Base-by-base conservation (phyloP, 2,888 invertebrate species). In the Agrilus mali region DNA sequence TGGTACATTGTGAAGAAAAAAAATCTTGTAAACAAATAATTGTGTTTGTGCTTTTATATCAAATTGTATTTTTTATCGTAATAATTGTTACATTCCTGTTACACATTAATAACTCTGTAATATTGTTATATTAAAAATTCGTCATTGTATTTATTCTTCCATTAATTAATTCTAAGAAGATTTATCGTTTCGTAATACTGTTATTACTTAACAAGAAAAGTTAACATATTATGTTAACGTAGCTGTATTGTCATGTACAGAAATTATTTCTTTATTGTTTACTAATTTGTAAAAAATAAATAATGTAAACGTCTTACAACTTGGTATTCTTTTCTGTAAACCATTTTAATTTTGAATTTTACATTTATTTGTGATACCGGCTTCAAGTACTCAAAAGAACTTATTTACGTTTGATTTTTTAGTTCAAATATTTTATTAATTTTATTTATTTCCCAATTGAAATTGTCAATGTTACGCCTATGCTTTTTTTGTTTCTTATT, bases 21-120 rank as follows among this genome's bases (percentile, higher is more conserved):
- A 27, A 27, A 27, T 3, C 8, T 27, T 27, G 27, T 27, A 10
- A 27, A 27, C 27, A 27, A 27, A 4, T 27, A 27, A 27, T 27
- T 27, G 27, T 27, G 27, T 27, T 27, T 27, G 27, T 27, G 10
- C 27, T 27, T 27, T 8, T 47, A 46, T 49, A 51, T 51, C 50
- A 53, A 47, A 47, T 47, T 52, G 50, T 53, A 50, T 53, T 56
- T 53, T 53, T 49, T 55, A 54, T 53, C 52, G 55, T 58, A 46
- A 45, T 53, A 54, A 56, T 53, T 57, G 49, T 56, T 54, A 58
- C 60, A 60, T 60, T 60, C 60, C 60, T 55, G 49, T 53, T 47
- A 44, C 53, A 51, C 52, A 56, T 51, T 35, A 39, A 55, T 55
- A 55, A 51, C 51, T 55, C 55, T 53, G 51, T 54, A 51, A 49